A percentile compares a stretch with the other conserved stretches of the same genome.
Evolutionary conservation across 1,140 invertebrate genomes (phyloP).

Genomic region (Drosophila azteca): DNA sequence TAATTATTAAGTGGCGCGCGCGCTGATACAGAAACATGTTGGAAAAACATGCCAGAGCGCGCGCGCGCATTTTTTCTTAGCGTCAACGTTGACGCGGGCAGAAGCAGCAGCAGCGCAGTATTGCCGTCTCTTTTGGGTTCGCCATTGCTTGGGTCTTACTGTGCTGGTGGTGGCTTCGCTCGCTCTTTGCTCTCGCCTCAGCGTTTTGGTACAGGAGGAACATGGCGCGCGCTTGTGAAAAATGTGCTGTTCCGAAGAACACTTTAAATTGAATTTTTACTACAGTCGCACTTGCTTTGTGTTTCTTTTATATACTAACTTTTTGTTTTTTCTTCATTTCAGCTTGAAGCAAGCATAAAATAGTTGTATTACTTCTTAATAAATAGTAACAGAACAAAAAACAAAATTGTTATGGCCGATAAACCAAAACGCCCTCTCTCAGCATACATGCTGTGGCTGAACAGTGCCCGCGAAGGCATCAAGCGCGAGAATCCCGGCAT

Average conservation of each 20-base stretch:
- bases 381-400: conserved; percentile 36
- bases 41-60: conserved; percentile 24
- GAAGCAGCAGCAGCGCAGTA: conserved; percentile 19
- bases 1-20: conserved; percentile 69
- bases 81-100: not conserved
- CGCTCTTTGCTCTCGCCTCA: conserved; percentile 4
- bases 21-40: conserved; percentile 27
- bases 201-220: conserved; percentile 28
- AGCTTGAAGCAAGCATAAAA: conserved; percentile 52
- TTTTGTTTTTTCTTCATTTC: conserved; percentile 26
- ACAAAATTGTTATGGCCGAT: conserved; percentile 90
- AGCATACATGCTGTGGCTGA: conserved; percentile 95
- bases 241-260: conserved; percentile 14
- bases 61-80: conserved; percentile 49
- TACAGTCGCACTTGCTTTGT: not conserved
- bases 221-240: conserved; percentile 19
- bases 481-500: conserved; percentile 92
- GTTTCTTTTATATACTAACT: conserved; percentile 2
- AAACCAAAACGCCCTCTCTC: conserved; percentile 93
- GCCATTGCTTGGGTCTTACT: conserved; percentile 25
- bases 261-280: conserved; percentile 26
- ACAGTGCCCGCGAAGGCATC: conserved; percentile 91
- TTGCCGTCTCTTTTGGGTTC: conserved; percentile 52
- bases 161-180: conserved; percentile 24
- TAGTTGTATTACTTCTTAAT: conserved; percentile 54